Percentiles rank a stretch among this genome's conserved stretches.
These are phyloP conservation scores for Punctoribates punctum DNA, from an alignment of 2,888 invertebrate species.

Conservation along the genomic window DNA sequence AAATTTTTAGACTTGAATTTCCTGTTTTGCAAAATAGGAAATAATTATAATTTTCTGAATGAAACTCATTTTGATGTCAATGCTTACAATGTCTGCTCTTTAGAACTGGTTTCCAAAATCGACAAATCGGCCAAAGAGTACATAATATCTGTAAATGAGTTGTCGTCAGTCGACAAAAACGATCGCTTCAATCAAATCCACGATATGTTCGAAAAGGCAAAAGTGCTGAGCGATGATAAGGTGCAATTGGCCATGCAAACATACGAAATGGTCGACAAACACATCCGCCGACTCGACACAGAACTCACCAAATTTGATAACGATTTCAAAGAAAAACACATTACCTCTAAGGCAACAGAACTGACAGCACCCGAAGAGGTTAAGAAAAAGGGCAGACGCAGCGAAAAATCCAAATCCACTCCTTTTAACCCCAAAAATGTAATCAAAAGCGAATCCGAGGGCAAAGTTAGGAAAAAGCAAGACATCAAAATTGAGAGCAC, in stretches of 20 bases:
- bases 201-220: slow-evolving; percentile 87
- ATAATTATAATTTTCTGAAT: background rate
- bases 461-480: slow-evolving; percentile 2
- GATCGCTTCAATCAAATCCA: slow-evolving; percentile 74
- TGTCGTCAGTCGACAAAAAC: slow-evolving; percentile 72
- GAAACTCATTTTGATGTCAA: background rate
- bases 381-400: slow-evolving; percentile 46
- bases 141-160: slow-evolving; percentile 66
- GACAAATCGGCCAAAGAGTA: slow-evolving; percentile 80
- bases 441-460: slow-evolving; percentile 26
- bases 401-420: background rate
- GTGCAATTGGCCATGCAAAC: slow-evolving; percentile 96
- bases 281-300: slow-evolving; percentile 89
- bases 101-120: slow-evolving; percentile 71
- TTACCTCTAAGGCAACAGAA: background rate
- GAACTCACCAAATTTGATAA: slow-evolving; percentile 94
- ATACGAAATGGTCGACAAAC: slow-evolving; percentile 94
- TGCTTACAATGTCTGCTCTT: slow-evolving; percentile 19
- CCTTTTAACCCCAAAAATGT: slow-evolving; percentile 39
- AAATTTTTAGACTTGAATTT: slow-evolving; percentile 14
- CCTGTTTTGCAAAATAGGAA: slow-evolving; percentile 10
- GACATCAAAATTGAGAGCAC: background rate
- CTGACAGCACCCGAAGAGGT: slow-evolving; percentile 47
- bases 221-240: slow-evolving; percentile 94
- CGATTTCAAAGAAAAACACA: slow-evolving; percentile 83